Conservation (phyloP, 2,113 vertebrate genomes). For the Delphinus delphis region DNA sequence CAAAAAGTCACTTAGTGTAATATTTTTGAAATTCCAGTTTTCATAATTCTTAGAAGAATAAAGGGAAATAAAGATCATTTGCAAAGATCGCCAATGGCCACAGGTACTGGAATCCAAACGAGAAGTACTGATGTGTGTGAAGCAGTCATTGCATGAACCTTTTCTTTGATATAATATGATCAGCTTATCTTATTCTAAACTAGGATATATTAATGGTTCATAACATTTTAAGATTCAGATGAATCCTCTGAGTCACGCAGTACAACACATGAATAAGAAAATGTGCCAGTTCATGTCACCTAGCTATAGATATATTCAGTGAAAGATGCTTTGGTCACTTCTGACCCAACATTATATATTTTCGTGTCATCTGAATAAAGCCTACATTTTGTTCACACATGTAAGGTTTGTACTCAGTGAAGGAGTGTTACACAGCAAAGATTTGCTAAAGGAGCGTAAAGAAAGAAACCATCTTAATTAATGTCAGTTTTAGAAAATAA, state of each 20-base stretch:
- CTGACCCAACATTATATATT: background rate
- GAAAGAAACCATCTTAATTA: slow-evolving; percentile 73
- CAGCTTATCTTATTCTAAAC: slow-evolving; percentile 62
- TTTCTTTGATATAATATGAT: slow-evolving; percentile 64
- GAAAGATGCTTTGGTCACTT: slow-evolving; percentile 10
- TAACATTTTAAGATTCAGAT: slow-evolving; percentile 56
- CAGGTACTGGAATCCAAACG: slow-evolving; percentile 41
- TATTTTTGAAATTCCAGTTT: slow-evolving; percentile 53
- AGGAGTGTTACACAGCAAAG: slow-evolving; percentile 8
- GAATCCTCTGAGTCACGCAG: background rate
- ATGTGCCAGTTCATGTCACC: background rate
- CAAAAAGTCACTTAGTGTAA: slow-evolving; percentile 10
- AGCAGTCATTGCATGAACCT: slow-evolving; percentile 4
- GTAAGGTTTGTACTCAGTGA: slow-evolving; percentile 30
- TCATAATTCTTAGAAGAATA: slow-evolving; percentile 34
- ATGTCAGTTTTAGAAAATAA: slow-evolving; percentile 67
- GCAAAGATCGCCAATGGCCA: slow-evolving; percentile 36
- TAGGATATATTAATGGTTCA: slow-evolving; percentile 44
- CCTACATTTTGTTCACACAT: slow-evolving; percentile 37
- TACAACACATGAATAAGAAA: slow-evolving; percentile 62
- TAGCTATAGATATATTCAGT: slow-evolving; percentile 10
- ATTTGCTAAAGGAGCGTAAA: slow-evolving; percentile 61
- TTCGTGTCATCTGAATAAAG: slow-evolving; percentile 29
- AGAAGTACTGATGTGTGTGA: slow-evolving; percentile 3
- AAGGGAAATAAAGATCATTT: background rate